Conservation (phyloP, 35 echinoderm and acorn worm genomes). For the Stichopus chloronotus region DNA sequence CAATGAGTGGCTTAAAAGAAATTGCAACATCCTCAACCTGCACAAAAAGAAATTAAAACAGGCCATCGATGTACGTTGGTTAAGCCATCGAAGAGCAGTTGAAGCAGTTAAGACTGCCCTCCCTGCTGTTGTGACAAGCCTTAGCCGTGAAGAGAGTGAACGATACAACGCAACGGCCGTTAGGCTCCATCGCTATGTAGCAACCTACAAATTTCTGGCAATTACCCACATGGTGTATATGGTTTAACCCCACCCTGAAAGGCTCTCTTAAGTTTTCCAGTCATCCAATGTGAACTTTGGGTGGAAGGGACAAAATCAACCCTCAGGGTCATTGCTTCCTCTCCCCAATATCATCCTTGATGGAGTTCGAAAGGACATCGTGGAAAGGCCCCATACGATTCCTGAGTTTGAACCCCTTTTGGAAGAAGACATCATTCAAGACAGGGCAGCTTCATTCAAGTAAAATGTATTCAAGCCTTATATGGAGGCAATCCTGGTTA, state of each 20-base stretch:
- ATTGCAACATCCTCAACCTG: conserved; percentile 1
- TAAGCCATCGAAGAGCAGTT: conserved; percentile 12
- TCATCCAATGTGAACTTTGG: conserved; percentile 22
- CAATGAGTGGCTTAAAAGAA: conserved; percentile 28
- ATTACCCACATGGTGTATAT: neutral
- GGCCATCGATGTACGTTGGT: conserved; percentile 28
- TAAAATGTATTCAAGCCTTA: neutral
- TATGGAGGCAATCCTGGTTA: conserved; percentile 35
- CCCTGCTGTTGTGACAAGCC: neutral
- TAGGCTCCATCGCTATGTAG: conserved; percentile 34
- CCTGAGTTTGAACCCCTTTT: conserved; percentile 12
- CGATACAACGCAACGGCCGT: neutral
- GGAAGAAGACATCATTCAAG: neutral
- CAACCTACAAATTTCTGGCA: neutral
- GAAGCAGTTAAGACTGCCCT: conserved; percentile 5
- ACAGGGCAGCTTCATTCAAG: conserved; percentile 26
- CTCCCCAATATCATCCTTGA: conserved; percentile 10
- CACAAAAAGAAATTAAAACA: conserved; percentile 3
- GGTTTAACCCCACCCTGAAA: neutral
- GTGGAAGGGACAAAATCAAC: conserved; percentile 37
- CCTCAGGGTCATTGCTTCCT: neutral
- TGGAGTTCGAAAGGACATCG: neutral
- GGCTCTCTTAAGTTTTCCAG: conserved; percentile 22
- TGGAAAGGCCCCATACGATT: neutral
- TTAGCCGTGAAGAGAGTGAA: conserved; percentile 29